Evolutionary conservation across 2,113 vertebrate genomes (phyloP).

Genomic region (Menura novaehollandiae): DNA sequence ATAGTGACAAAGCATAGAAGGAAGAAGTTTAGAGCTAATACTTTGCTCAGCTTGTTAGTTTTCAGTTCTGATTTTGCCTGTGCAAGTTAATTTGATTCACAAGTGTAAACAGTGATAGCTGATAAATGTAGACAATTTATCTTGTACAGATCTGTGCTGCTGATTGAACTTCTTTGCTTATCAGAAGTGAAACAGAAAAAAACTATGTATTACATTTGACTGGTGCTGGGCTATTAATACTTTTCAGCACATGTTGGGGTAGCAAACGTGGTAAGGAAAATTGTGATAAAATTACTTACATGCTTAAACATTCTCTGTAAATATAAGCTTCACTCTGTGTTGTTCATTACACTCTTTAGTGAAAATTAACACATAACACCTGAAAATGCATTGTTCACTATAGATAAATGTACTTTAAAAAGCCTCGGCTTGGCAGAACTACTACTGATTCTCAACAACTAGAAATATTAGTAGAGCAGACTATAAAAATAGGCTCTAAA

Average conservation of each 20-base stretch:
- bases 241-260: neutral
- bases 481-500: neutral
- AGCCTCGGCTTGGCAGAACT: neutral
- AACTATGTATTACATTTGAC: neutral
- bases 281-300: neutral
- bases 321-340: neutral
- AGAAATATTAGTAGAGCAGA: neutral
- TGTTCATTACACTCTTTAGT: neutral
- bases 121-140: neutral
- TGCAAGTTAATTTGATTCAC: neutral
- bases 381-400: neutral
- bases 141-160: neutral
- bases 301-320: neutral
- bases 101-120: neutral
- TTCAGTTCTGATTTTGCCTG: neutral
- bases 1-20: neutral
- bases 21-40: neutral
- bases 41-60: neutral
- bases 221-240: neutral
- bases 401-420: neutral
- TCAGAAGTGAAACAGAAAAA: neutral
- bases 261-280: neutral
- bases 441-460: neutral
- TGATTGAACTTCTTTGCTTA: neutral
- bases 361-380: neutral